These are phyloP conservation scores for Diachasma alloeum DNA, from an alignment of 1,140 invertebrate species.

Conservation along the genomic window DNA sequence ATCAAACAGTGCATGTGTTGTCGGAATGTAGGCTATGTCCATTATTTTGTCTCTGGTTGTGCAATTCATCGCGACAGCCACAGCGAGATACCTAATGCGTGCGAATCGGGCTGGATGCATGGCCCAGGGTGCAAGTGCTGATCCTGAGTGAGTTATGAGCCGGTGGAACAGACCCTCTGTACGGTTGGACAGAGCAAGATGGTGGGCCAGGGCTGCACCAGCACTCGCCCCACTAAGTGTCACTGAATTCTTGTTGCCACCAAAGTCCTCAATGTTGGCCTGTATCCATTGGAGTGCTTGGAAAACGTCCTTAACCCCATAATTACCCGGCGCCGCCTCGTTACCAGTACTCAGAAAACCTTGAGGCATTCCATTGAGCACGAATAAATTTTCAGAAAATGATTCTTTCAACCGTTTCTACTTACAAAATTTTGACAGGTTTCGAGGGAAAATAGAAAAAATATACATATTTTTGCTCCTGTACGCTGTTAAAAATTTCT, in stretches of 20 bases:
- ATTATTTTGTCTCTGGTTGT: background rate
- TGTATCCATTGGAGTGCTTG: slow-evolving; percentile 67
- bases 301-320: slow-evolving; percentile 54
- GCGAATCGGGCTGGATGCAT: slow-evolving; percentile 24
- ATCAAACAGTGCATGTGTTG: background rate
- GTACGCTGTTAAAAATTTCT: too few species aligned
- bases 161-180: slow-evolving; percentile 66
- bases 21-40: background rate
- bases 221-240: slow-evolving; percentile 63
- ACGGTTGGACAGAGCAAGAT: slow-evolving; percentile 56
- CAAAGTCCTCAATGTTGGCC: slow-evolving; percentile 64
- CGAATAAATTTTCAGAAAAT: background rate
- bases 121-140: slow-evolving; percentile 52
- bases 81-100: background rate
- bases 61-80: slow-evolving; percentile 25
- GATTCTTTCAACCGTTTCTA: too few species aligned
- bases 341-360: slow-evolving; percentile 56
- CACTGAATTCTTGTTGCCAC: slow-evolving; percentile 64
- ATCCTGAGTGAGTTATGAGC: slow-evolving; percentile 68
- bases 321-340: slow-evolving; percentile 51
- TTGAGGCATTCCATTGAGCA: slow-evolving; percentile 20
- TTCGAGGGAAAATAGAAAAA: too few species aligned
- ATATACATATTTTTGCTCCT: too few species aligned
- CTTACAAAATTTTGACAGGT: too few species aligned
- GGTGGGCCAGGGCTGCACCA: slow-evolving; percentile 53